Evolutionary conservation across 1,140 invertebrate species (phyloP).

Genomic region (Camponotus vicinus): DNA sequence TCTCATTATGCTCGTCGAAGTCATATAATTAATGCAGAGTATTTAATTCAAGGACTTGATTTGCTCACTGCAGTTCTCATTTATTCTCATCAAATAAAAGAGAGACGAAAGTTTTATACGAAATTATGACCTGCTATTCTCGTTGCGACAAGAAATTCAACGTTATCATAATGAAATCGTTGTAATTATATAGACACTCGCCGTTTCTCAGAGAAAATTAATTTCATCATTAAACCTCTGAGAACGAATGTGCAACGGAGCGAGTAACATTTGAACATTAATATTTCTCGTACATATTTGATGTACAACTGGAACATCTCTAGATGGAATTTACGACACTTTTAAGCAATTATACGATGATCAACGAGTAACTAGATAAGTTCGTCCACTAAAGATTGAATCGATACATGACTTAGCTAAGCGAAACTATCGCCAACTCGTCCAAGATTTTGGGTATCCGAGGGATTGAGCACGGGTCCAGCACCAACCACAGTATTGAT

Average conservation of each 20-base stretch:
- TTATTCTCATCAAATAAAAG: conserved; percentile 10
- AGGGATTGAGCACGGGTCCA: conserved; percentile 2
- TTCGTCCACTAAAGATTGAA: conserved; percentile 17
- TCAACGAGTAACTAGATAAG: conserved; percentile 21
- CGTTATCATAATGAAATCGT: neutral
- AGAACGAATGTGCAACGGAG: neutral
- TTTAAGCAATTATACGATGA: neutral
- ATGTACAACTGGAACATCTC: neutral
- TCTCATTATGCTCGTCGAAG: neutral
- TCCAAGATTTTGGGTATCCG: conserved; percentile 42
- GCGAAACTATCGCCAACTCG: conserved; percentile 41
- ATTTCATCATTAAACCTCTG: neutral
- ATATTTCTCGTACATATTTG: neutral
- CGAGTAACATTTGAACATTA: neutral
- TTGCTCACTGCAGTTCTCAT: neutral
- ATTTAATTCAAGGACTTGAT: conserved; percentile 23
- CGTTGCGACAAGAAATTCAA: neutral
- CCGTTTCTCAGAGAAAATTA: conserved; percentile 6
- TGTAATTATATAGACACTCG: neutral
- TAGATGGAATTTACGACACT: neutral
- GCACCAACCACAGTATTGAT: conserved; percentile 42
- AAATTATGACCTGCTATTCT: neutral
- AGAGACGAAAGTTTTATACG: neutral
- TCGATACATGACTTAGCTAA: conserved; percentile 37
- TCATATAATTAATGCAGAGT: conserved; percentile 33